Evolutionary conservation across 1,140 invertebrate species (phyloP).

Genomic region (Dinoponera quadriceps): DNA sequence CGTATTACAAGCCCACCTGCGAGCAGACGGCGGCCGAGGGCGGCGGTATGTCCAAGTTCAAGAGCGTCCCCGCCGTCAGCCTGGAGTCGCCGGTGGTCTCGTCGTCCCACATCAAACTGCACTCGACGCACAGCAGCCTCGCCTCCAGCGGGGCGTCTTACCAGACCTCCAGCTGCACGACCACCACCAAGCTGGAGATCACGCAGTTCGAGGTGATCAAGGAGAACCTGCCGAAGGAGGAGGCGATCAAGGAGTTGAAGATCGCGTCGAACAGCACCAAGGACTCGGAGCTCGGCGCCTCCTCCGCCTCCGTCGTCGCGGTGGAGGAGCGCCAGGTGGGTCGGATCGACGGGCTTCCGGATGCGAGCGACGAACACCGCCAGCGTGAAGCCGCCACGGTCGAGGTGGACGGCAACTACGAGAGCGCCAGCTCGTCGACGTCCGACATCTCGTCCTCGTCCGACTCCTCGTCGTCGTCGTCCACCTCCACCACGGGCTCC

Average conservation of each 20-base stretch:
- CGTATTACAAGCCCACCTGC: slow-evolving; percentile 80
- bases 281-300: slow-evolving; percentile 48
- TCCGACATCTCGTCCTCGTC: slow-evolving; percentile 71
- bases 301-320: no score
- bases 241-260: slow-evolving; percentile 79
- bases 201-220: slow-evolving; percentile 84
- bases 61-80: not conserved
- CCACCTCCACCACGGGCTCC: slow-evolving; percentile 58
- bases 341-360: slow-evolving; percentile 5
- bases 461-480: slow-evolving; percentile 61
- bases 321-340: not conserved
- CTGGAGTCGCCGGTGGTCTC: slow-evolving; percentile 7
- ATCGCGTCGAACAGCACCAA: slow-evolving; percentile 73
- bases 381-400: slow-evolving; percentile 9
- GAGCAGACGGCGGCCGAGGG: slow-evolving; percentile 55
- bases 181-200: slow-evolving; percentile 74
- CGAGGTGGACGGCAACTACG: not conserved
- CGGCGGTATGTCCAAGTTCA: slow-evolving; percentile 10
- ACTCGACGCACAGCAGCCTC: not conserved
- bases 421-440: slow-evolving; percentile 14
- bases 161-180: slow-evolving; percentile 19
- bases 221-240: slow-evolving; percentile 80
- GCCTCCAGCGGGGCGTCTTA: slow-evolving; percentile 2
- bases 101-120: slow-evolving; percentile 17
- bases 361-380: not conserved